Evolutionary conservation across 1,140 invertebrate species (phyloP), one percentile per base, ranked within the genome.

Genomic region (Euschistus heros): DNA sequence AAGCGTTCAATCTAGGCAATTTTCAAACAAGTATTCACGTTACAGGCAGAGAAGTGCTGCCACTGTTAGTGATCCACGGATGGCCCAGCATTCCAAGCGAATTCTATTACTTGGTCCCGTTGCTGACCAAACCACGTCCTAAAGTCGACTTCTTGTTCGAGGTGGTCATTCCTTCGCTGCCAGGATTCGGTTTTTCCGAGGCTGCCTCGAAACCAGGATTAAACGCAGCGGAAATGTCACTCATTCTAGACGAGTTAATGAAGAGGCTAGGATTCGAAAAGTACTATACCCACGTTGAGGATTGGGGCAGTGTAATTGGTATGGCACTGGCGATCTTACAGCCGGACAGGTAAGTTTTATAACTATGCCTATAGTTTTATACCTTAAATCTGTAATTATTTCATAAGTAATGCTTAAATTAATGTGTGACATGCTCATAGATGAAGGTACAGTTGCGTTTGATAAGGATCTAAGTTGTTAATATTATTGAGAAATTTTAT

Each of bases 181-280:
- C 91, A 6, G 91, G 91, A 8, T 94, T 86, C 76, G 91, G 88
- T 44, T 93, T 86, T 74, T 93, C 91, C 2, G 81, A 89, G 71
- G 79, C 79, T 0, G 75, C 86, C 2, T 71, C 78, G 0, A 78
- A 81, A 70, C 80, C 81, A 14, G 86, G 86, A 2, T 72, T 88
- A 0, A 82, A 82, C 24, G 71, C 79, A 1, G 70, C 80, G 14
- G 76, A 91, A 75, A 80, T 87, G 0, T 83, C 82, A 0, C 79
- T 88, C 1, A 76, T 95, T 22, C 83, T 95, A 70, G 82, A 85
- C 44, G 91, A 88, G 73, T 76, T 96, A 15, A 95, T 96, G 93
- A 13, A 47, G 13, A 47, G 46, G 13, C 46, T 47, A 3, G 13
- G 46, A 3, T 18, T 17, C 13, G 14, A 15, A 15, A 47, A 14